A percentile compares a stretch with the other conserved stretches of the same genome.
Evolutionary conservation across 2,113 vertebrate species (phyloP).

Genomic region (Poeciliopsis occidentalis): DNA sequence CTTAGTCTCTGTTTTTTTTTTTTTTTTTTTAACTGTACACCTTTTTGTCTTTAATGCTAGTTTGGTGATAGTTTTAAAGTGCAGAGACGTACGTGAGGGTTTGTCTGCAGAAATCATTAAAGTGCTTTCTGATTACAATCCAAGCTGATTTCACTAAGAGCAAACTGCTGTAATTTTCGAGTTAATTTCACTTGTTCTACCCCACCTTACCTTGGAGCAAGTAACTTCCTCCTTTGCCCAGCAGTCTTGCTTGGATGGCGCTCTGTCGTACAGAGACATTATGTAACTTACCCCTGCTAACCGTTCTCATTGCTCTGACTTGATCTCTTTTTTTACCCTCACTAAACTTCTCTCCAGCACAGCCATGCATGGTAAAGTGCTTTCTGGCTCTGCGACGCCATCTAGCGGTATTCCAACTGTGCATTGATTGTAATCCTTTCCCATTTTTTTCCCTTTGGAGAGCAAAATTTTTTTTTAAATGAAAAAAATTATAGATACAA

Average conservation of each 20-base stretch:
- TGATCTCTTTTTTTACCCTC: constrained; percentile 57
- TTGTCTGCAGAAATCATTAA: constrained; percentile 33
- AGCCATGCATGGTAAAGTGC: constrained; percentile 24
- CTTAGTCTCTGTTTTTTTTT: not conserved
- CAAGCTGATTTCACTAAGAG: not conserved
- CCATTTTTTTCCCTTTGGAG: not conserved
- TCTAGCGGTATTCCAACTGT: constrained; percentile 81
- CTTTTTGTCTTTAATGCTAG: constrained; percentile 1
- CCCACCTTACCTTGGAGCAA: constrained; percentile 17
- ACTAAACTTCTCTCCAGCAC: constrained; percentile 34
- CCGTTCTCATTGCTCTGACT: constrained; percentile 58
- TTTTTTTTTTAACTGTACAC: not conserved
- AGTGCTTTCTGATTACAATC: constrained; percentile 22
- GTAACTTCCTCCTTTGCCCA: constrained; percentile 8
- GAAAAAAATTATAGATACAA: not conserved
- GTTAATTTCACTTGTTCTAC: constrained; percentile 21
- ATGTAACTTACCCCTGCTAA: constrained; percentile 78
- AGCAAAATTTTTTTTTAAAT: no score
- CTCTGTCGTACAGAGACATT: constrained; percentile 68
- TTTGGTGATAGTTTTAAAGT: constrained; percentile 7
- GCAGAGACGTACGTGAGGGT: constrained; percentile 15
- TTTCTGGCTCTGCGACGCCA: constrained; percentile 90
- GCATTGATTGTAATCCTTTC: not conserved
- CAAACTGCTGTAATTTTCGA: constrained; percentile 11
- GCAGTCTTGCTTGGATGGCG: constrained; percentile 47